Base-by-base conservation (phyloP, 2,797 vertebrate genomes). In the Hemibagrus guttatus region DNA sequence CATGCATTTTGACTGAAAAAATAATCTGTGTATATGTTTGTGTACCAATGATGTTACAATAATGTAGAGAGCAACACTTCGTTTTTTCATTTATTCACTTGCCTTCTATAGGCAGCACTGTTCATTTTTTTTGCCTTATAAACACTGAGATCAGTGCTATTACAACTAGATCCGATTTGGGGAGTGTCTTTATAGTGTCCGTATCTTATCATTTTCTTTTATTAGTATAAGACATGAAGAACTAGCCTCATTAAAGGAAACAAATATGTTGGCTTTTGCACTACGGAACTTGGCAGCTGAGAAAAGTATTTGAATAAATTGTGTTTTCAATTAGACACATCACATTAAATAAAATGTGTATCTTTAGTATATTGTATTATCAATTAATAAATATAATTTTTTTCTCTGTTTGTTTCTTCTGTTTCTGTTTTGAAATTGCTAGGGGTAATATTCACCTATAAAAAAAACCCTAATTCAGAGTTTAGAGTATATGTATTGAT, bases 81-180 rank as follows among this genome's bases (percentile, higher is more conserved):
- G 46, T n/a, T 23, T n/a, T n/a, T n/a, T 31, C 64, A 86, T 82
- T 52, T 42, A 46, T 75, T 83, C 19, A 58, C 7, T 42, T 31
- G 23, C 49, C 49, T 42, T 35, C 83, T 64, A n/a, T 71, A 31
- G 28, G n/a, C 42, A 19, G 17, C 52, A 49, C 28, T 83, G 64
- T 84, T 86, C 85, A 90, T 89, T 92, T 86, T 93, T 4, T 90
- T 90, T 89, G 76, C 13, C 35, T 83, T 85, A 87, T 85, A 87
- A 75, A 88, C 92, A 89, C 90, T 86, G 90, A 89, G 90, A 90
- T 68, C 89, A 90, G 90, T 90, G 17, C 93, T 94, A 94, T 95
- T 93, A 91, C 91, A 90, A 92, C 90, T 94, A 95, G 91, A 94
- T 95, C 93, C 93, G 93, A 93, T 93, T 92, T 88, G 91, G 91